Evolutionary conservation across 2,888 invertebrate species (phyloP).

Genomic region (Perizoma flavofasciatum): DNA sequence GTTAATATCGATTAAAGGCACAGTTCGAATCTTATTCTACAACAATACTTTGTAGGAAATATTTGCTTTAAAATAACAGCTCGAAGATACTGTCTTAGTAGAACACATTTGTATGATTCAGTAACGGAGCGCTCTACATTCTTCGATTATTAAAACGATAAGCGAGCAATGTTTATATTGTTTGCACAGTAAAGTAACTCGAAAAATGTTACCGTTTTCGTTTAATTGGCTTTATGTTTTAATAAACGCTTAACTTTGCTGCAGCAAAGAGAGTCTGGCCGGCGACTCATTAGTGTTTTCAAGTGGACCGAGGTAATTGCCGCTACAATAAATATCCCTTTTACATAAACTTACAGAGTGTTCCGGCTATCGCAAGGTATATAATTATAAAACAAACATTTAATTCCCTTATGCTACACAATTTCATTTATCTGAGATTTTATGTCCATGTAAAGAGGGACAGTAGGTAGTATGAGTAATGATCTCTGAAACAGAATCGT

Average conservation of each 20-base stretch:
- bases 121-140: constrained; percentile 36
- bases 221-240: constrained; percentile 66
- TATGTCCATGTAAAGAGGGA: constrained; percentile 37
- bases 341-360: constrained; percentile 30
- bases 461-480: constrained; percentile 60
- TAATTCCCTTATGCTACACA: constrained; percentile 27
- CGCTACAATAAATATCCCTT: constrained; percentile 45
- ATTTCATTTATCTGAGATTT: constrained; percentile 36
- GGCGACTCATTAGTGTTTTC: constrained; percentile 65
- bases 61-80: too few relatives aligned
- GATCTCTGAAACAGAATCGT: constrained; percentile 55
- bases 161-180: constrained; percentile 7
- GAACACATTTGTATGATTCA: constrained; percentile 27
- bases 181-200: constrained; percentile 43
- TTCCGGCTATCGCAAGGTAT: constrained; percentile 8
- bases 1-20: constrained; percentile 51
- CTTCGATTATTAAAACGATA: constrained; percentile 21
- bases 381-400: constrained; percentile 25
- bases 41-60: constrained; percentile 19
- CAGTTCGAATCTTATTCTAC: constrained; percentile 23
- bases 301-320: constrained; percentile 65
- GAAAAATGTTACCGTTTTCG: constrained; percentile 52
- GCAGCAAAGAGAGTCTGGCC: constrained; percentile 46
- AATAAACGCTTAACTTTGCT: constrained; percentile 46
- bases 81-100: constrained; percentile 18